Percentiles rank a stretch among this genome's conserved stretches.
Evolutionary conservation across 2,888 invertebrate species (phyloP).

Genomic region (Asteroscopus sphinx): DNA sequence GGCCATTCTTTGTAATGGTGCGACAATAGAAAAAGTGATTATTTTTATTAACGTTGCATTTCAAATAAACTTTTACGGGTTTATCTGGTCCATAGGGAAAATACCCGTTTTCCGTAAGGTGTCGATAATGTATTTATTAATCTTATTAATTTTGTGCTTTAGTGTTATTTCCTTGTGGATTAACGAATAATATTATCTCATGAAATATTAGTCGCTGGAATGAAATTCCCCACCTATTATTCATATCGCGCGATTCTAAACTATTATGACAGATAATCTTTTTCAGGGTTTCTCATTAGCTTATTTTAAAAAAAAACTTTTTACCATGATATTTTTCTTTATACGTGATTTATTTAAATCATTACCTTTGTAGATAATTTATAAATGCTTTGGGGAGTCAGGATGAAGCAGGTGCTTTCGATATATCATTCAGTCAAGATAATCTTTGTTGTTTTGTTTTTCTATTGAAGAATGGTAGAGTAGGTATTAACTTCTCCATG

Average conservation of each 20-base stretch:
- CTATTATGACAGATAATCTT: not conserved
- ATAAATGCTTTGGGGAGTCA: not conserved
- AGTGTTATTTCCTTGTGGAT: too few relatives aligned
- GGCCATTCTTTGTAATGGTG: too few relatives aligned
- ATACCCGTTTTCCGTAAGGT: too few relatives aligned
- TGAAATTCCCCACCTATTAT: too few relatives aligned
- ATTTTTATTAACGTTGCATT: too few relatives aligned
- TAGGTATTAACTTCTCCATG: not conserved
- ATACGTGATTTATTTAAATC: not conserved
- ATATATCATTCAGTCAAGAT: conserved; percentile 3
- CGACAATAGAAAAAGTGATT: too few relatives aligned
- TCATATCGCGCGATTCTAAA: not conserved
- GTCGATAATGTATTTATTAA: too few relatives aligned
- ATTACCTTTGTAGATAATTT: not conserved
- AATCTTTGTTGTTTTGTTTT: not conserved
- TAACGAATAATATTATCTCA: too few relatives aligned
- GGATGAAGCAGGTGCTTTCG: not conserved
- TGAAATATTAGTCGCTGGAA: too few relatives aligned
- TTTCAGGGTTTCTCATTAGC: not conserved
- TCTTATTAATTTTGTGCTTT: too few relatives aligned
- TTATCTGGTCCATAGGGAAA: too few relatives aligned
- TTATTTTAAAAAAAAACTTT: not conserved
- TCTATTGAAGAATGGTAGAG: not conserved
- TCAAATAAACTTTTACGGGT: too few relatives aligned
- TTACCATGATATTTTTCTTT: not conserved